Base-by-base conservation (phyloP, 2,888 invertebrate genomes). In the Podotricha telesiphe region DNA sequence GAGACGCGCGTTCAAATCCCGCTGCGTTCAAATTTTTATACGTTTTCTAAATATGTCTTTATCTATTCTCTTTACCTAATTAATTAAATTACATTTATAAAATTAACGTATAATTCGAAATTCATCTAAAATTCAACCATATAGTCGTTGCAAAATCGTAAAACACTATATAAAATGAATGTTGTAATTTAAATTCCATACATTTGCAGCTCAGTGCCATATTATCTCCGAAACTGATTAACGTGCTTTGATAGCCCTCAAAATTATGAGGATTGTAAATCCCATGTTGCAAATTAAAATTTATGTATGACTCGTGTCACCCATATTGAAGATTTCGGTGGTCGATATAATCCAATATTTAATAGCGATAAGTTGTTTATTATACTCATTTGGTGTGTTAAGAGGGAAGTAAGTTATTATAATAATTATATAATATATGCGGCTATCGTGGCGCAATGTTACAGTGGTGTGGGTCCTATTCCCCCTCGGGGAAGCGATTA, bases 131-230 rank as follows among this genome's bases (percentile, higher is more conserved):
- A 48, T n/a, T 28, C 28, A 51, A 51, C 11, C 10, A 48, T 15
- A 37, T 45, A 10, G 13, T 40, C 40, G 8, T 17, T 34, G 11
- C 40, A 28, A 59, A 28, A n/a, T 50, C 15, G 42, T 58, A 45
- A 42, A 61, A 19, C 28, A 19, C 28, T 59, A n/a, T 59, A 58
- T 42, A 34, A 67, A 67, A 67, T 67, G 66, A 59, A 61, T 67
- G 47, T 53, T 20, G 34, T 20, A 61, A 61, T 61, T 67, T 67
- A 61, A 67, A 67, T 67, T 67, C 61, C 61, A 61, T 61, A 45
- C 61, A 61, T 20, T 61, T 40, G 59, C 34, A 34, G 51, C 15
- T 28, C 58, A 22, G 48, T 17, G 45, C 61, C 45, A n/a, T 20
- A 53, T 61, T 67, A 53, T 67, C 45, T 59, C 34, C 8, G 34